A percentile compares a stretch with the other conserved stretches of the same genome.
Conservation (phyloP, 1,140 invertebrate species). For the Lithobius niger region DNA sequence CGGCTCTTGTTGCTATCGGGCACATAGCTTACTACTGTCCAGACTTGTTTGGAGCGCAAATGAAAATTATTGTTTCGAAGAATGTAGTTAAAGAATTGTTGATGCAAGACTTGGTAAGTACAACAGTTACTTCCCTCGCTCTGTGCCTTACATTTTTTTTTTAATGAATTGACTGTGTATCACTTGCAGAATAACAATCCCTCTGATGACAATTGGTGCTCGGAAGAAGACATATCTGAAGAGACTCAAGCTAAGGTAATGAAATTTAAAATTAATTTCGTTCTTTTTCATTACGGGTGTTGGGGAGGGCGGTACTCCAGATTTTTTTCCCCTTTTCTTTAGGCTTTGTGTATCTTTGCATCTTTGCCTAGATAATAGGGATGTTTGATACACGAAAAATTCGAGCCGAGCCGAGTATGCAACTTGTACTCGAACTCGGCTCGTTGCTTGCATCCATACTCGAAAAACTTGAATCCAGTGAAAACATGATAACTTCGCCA, state of each 20-base stretch:
- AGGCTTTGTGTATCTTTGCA: too few relatives aligned
- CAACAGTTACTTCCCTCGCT: neutral
- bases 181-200: conserved; percentile 8
- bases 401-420: too few relatives aligned
- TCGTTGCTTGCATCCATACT: too few relatives aligned
- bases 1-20: conserved; percentile 82
- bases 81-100: conserved; percentile 90
- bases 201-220: conserved; percentile 57
- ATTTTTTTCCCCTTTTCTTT: too few relatives aligned
- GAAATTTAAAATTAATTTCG: neutral
- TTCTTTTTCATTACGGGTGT: too few relatives aligned
- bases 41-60: conserved; percentile 69
- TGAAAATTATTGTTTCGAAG: conserved; percentile 87
- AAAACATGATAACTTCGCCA: too few relatives aligned
- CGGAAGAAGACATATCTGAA: conserved; percentile 71
- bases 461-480: too few relatives aligned
- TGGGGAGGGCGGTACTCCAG: too few relatives aligned
- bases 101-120: conserved; percentile 51
- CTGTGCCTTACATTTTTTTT: too few relatives aligned
- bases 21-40: conserved; percentile 87
- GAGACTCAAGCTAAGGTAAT: conserved; percentile 78
- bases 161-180: neutral
- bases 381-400: too few relatives aligned
- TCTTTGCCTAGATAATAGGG: too few relatives aligned
- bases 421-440: too few relatives aligned